Evolutionary conservation across 2,113 vertebrate species (phyloP).

Genomic region (Pachycephala philippinensis): DNA sequence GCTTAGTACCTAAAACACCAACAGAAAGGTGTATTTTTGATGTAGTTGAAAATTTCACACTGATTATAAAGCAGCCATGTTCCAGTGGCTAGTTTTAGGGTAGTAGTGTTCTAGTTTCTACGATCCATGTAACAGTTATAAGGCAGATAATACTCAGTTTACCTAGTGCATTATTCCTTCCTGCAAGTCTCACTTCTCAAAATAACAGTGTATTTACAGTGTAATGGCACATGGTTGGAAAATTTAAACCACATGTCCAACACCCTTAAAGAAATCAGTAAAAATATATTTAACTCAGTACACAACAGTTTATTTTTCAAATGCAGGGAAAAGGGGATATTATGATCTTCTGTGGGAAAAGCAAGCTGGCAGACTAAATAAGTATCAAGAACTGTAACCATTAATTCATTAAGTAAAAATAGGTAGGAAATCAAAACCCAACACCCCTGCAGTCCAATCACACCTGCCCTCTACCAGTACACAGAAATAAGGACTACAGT

Average conservation of each 20-base stretch:
- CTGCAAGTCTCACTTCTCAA: neutral
- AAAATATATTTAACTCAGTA: neutral
- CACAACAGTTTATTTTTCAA: neutral
- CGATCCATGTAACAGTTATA: neutral
- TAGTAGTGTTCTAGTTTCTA: neutral
- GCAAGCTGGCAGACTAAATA: neutral
- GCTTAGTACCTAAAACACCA: neutral
- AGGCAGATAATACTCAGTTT: neutral
- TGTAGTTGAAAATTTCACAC: neutral
- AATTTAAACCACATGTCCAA: neutral
- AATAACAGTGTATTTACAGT: neutral
- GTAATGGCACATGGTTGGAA: neutral
- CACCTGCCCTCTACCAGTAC: neutral
- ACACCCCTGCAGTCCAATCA: neutral
- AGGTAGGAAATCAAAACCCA: neutral
- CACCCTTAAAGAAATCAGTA: neutral
- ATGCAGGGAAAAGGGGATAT: neutral
- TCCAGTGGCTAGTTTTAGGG: neutral
- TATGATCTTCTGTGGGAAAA: neutral
- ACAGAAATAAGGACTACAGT: neutral
- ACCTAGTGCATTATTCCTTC: neutral
- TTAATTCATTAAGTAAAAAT: neutral
- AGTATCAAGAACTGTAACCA: neutral
- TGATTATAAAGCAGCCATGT: neutral
- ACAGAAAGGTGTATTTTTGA: neutral